Conservation (phyloP, 2,113 vertebrate species). For the Prochilodus magdalenae region DNA sequence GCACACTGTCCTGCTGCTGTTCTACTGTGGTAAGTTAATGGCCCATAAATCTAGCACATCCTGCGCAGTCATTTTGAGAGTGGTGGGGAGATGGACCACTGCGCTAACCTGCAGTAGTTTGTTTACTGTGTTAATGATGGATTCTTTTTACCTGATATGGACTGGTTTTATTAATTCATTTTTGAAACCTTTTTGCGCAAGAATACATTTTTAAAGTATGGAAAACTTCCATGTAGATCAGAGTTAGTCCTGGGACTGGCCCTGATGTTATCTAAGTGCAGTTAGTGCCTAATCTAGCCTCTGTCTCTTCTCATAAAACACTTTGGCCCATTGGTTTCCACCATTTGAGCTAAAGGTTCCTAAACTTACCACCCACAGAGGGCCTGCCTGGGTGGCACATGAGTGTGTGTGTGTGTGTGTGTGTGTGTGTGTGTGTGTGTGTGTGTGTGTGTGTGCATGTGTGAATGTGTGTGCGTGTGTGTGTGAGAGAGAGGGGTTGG, state of each 20-base stretch:
- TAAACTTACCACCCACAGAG: slow-evolving; percentile 18
- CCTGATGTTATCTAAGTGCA: background rate
- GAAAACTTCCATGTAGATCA: background rate
- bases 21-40: slow-evolving; percentile 42
- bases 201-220: background rate
- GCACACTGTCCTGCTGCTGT: slow-evolving; percentile 40
- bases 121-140: background rate
- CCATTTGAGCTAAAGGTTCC: background rate
- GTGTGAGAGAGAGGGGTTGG: background rate
- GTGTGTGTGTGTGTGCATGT: slow-evolving; percentile 47
- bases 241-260: too few relatives aligned
- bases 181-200: background rate
- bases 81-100: background rate
- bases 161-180: background rate
- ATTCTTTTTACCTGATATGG: background rate
- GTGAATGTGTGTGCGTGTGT: too few relatives aligned
- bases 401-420: slow-evolving; percentile 39
- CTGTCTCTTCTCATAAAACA: slow-evolving; percentile 6
- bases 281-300: background rate
- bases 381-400: slow-evolving; percentile 19
- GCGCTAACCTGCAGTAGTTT: too few relatives aligned
- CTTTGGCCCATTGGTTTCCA: background rate
- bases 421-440: background rate
- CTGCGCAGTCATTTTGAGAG: background rate
- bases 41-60: background rate